phyloP scores from a whole-genome alignment of 1,140 invertebrate species.

The Philopotamus ludificatus region DNA sequence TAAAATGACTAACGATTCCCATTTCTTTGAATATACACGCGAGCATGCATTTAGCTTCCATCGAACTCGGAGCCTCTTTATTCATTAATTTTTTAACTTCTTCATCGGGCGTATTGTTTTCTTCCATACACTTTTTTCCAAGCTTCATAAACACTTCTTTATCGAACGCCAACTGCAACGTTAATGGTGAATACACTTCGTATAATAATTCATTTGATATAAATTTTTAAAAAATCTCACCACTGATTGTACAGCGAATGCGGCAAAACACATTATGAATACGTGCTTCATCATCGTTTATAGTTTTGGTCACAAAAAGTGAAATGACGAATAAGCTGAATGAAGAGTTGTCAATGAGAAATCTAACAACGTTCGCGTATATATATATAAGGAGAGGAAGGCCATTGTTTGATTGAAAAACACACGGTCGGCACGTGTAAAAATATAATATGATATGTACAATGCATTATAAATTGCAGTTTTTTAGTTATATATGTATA shows the following conservation, averaged over 20 bases:
- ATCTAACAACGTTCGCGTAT: not conserved
- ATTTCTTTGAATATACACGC: constrained; percentile 36
- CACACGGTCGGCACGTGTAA: not conserved
- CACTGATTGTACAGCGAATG: not conserved
- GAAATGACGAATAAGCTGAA: too few relatives aligned
- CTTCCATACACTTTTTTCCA: constrained; percentile 35
- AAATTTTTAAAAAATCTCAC: too few relatives aligned
- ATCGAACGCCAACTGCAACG: constrained; percentile 20
- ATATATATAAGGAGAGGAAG: not conserved
- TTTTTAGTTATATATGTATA: too few relatives aligned
- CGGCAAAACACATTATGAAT: too few relatives aligned
- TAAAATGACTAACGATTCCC: constrained; percentile 27
- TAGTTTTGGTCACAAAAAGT: too few relatives aligned
- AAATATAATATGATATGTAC: not conserved
- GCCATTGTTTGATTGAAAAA: not conserved
- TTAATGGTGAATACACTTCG: too few relatives aligned
- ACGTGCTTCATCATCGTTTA: too few relatives aligned
- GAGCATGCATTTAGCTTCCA: constrained; percentile 36
- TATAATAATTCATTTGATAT: too few relatives aligned
- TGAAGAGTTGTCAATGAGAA: not conserved
- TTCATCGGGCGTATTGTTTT: constrained; percentile 26
- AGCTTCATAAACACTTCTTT: constrained; percentile 33
- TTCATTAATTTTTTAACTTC: constrained; percentile 30
- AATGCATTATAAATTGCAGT: too few relatives aligned
- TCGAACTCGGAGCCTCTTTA: constrained; percentile 12